These are phyloP conservation scores for Adrianichthys oophorus DNA, from an alignment of 2,797 vertebrate species.

Conservation along the genomic window DNA sequence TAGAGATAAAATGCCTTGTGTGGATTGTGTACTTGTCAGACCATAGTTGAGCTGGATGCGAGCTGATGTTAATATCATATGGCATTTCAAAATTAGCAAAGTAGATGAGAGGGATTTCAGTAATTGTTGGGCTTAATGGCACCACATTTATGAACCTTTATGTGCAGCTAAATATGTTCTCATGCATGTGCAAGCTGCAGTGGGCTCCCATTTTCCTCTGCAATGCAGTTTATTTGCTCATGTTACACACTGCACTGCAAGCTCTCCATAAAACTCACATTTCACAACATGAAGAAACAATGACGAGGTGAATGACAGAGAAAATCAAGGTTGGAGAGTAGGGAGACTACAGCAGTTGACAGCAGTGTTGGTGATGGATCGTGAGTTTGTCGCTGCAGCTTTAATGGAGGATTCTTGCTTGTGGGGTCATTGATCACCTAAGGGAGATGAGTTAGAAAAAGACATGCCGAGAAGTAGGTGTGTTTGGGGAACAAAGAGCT, in stretches of 20 bases:
- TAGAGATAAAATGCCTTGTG: slow-evolving; percentile 30
- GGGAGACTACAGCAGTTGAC: background rate
- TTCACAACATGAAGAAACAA: slow-evolving; percentile 17
- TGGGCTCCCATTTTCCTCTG: background rate
- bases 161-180: slow-evolving; percentile 2
- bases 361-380: slow-evolving; percentile 32
- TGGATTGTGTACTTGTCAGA: slow-evolving; percentile 53
- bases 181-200: slow-evolving; percentile 4
- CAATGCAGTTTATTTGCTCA: slow-evolving; percentile 46
- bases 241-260: slow-evolving; percentile 42
- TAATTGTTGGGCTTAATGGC: slow-evolving; percentile 51
- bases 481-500: slow-evolving; percentile 24
- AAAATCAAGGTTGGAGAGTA: background rate
- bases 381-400: slow-evolving; percentile 48
- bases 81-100: slow-evolving; percentile 57
- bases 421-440: slow-evolving; percentile 65
- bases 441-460: slow-evolving; percentile 28
- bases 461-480: slow-evolving; percentile 25
- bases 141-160: slow-evolving; percentile 16
- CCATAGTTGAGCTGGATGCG: slow-evolving; percentile 59
- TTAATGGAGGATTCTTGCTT: slow-evolving; percentile 78
- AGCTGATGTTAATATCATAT: slow-evolving; percentile 66
- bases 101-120: slow-evolving; percentile 40
- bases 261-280: slow-evolving; percentile 23
- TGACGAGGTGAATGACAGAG: background rate